phyloP scores from a whole-genome alignment of 2,797 vertebrate species.

The Hydrocynus forskahlii region DNA sequence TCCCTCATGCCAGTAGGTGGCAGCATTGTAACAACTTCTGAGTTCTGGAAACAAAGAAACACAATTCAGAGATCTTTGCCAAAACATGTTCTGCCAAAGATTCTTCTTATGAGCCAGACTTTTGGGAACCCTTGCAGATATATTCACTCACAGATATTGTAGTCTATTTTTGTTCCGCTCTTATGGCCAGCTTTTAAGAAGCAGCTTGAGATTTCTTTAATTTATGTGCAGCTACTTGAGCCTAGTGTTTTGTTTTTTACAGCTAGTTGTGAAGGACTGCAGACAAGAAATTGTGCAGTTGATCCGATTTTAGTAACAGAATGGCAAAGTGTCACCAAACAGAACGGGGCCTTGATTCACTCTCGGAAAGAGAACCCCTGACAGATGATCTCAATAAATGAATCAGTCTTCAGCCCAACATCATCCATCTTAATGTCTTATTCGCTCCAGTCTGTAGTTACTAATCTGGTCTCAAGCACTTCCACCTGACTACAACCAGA shows the following conservation, averaged over 20 bases:
- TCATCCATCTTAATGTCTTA: constrained; percentile 30
- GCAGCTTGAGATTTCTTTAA: constrained; percentile 12
- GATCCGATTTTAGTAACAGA: background rate
- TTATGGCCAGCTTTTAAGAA: background rate
- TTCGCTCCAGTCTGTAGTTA: constrained; percentile 7
- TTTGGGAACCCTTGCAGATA: constrained; percentile 28
- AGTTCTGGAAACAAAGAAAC: constrained; percentile 49
- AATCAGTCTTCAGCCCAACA: constrained; percentile 26
- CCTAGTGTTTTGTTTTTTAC: background rate
- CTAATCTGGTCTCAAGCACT: background rate
- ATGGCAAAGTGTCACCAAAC: background rate
- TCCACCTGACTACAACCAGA: background rate
- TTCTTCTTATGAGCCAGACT: constrained; percentile 15
- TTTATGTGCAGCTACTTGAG: background rate
- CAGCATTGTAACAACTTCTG: constrained; percentile 62
- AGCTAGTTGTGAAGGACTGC: background rate
- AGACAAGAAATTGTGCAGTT: background rate
- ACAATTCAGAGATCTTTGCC: constrained; percentile 21
- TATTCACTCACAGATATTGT: constrained; percentile 16
- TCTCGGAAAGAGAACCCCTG: background rate
- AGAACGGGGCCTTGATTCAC: constrained; percentile 15
- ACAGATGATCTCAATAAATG: constrained; percentile 28
- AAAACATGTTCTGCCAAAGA: constrained; percentile 31
- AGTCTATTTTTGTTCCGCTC: constrained; percentile 27
- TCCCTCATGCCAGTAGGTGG: constrained; percentile 71